Conservation (phyloP, 1,140 invertebrate species). For the Aphis craccivora region DNA sequence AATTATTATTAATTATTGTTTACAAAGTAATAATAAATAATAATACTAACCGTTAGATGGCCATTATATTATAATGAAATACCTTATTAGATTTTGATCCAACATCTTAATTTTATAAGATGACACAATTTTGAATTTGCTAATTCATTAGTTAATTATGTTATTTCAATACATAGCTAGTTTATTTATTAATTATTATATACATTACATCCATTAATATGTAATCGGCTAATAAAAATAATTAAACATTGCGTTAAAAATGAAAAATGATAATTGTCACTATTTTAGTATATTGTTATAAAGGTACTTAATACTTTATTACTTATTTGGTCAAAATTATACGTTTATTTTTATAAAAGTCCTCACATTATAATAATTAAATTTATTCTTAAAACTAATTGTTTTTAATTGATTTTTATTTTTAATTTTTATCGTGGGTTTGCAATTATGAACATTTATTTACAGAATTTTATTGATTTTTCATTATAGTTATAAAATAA, state of each 20-base stretch:
- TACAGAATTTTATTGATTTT: neutral
- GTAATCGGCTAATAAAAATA: neutral
- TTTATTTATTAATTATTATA: neutral
- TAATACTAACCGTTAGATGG: neutral
- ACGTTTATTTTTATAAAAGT: neutral
- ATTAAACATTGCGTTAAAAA: neutral
- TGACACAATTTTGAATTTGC: neutral
- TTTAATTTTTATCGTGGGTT: neutral
- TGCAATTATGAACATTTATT: neutral
- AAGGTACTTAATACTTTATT: slow-evolving; percentile 4
- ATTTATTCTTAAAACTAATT: neutral
- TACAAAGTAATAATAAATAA: neutral
- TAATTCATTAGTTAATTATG: neutral
- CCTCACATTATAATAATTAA: neutral
- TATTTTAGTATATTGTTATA: neutral
- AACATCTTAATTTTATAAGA: neutral
- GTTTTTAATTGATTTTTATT: slow-evolving; percentile 11
- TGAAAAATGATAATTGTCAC: neutral
- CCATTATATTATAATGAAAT: neutral
- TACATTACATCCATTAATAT: neutral
- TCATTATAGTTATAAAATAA: neutral
- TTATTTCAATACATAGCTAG: neutral
- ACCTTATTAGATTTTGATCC: neutral
- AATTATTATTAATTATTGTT: neutral
- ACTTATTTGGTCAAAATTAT: neutral